phyloP scores from a whole-genome alignment of 2,113 vertebrate species.

The Sarotherodon lohbergeri region DNA sequence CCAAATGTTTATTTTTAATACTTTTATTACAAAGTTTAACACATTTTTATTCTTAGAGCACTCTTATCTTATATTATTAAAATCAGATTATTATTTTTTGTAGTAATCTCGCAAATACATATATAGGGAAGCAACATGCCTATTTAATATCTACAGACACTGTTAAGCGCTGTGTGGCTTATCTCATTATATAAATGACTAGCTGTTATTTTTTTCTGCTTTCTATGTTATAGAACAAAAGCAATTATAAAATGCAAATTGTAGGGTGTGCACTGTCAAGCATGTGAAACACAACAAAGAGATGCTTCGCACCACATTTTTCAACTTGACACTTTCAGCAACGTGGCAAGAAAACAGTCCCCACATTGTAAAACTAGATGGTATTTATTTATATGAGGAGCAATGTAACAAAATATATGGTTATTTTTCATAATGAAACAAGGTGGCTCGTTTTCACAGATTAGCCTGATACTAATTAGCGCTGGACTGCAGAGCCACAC shows the following conservation, averaged over 20 bases:
- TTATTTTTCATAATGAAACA: neutral
- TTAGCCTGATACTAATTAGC: constrained; percentile 1
- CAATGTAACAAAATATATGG: constrained; percentile 30
- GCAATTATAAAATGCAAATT: constrained; percentile 77
- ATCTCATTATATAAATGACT: constrained; percentile 41
- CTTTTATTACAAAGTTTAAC: constrained; percentile 32
- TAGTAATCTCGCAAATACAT: constrained; percentile 37
- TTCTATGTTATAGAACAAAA: constrained; percentile 60
- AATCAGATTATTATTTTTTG: constrained; percentile 20
- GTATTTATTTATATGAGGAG: constrained; percentile 2
- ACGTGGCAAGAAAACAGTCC: constrained; percentile 20
- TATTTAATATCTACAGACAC: constrained; percentile 32
- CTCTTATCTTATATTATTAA: neutral
- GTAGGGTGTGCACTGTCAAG: constrained; percentile 62
- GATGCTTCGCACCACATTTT: constrained; percentile 58
- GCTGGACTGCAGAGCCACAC: neutral
- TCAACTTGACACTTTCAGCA: constrained; percentile 53
- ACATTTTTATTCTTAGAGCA: constrained; percentile 21
- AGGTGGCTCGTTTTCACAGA: neutral
- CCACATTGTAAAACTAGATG: neutral
- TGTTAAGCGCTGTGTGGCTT: constrained; percentile 26
- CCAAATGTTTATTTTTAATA: constrained; percentile 31
- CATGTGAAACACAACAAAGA: constrained; percentile 63
- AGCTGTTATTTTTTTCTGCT: constrained; percentile 26
- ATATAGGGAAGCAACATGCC: neutral